Base-by-base conservation (phyloP, 2,113 vertebrate species). In the Oxyura jamaicensis region DNA sequence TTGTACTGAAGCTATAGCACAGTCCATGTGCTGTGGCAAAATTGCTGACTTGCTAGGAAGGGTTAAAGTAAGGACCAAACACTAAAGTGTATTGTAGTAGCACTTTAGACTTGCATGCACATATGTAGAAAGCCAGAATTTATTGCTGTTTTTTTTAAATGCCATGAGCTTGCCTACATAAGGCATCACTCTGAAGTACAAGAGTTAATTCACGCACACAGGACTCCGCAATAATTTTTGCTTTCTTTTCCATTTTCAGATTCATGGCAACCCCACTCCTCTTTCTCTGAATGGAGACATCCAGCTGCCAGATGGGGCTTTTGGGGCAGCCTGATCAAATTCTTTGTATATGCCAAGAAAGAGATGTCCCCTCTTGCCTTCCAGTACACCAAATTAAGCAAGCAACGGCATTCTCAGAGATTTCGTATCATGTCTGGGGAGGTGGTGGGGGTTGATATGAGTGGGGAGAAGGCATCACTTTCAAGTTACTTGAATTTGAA, bases 31-130 rank as follows among this genome's bases (percentile, higher is more conserved):
- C 59, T 77, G 22, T 0, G 78, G 63, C 46, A 82, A 33, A 86
- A 53, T 65, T 26, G 41, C 60, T 80, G 44, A 87, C 96, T 97
- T 95, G 88, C 96, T 94, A 95, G 96, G 95, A 96, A 94, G 76
- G 79, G 76, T 96, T 95, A 92, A 96, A 96, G 26, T 8, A 76
- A 22, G 36, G 78, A 48, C 31, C 77, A 84, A 84, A 28, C 50
- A 48, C 76, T 66, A 1, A 13, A 50, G 26, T 72, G 17, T 41
- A 42, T 68, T 46, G 28, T 17, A 52, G 82, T 9, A 73, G 72
- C 90, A 11, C 26, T 86, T 77, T 31, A 92, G 90, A 15, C 36
- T 74, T 77, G 66, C 35, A 4, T 20, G 3, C 56, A 31, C 3
- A 6, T 31, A 31, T 11, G 52, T 28, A 23, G 68, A 50, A 12